A percentile compares a stretch with the other conserved stretches of the same genome.
phyloP scores from a whole-genome alignment of 2,797 vertebrate species.

The Malacoraja senta region DNA sequence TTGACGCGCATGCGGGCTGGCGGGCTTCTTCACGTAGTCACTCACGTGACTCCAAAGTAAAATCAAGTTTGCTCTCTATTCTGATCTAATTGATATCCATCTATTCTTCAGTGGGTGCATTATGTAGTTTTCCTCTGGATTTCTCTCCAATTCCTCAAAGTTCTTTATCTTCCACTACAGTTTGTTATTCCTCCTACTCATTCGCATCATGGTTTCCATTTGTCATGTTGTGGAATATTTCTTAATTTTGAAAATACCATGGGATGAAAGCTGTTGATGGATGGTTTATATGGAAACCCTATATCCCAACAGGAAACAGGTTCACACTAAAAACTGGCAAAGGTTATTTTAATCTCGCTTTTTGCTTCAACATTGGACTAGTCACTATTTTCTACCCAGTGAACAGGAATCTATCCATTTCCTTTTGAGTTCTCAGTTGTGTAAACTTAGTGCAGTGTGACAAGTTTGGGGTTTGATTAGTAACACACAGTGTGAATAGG shows the following conservation, averaged over 20 bases:
- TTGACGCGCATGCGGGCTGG: no score
- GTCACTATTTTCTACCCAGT: not conserved
- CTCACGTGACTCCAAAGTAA: no score
- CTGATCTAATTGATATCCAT: not conserved
- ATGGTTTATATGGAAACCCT: not conserved
- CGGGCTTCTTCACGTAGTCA: no score
- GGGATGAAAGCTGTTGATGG: not conserved
- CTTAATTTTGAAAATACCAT: not conserved
- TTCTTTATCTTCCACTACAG: not conserved
- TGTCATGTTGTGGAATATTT: not conserved
- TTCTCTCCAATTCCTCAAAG: not conserved
- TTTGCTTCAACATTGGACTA: not conserved
- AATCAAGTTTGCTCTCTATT: not conserved
- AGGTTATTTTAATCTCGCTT: not conserved
- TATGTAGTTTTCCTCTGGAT: not conserved
- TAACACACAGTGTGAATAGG: not conserved
- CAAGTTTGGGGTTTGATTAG: not conserved
- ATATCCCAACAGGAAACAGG: not conserved
- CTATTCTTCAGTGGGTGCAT: not conserved
- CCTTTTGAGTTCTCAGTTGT: constrained; percentile 7
- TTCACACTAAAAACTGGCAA: not conserved
- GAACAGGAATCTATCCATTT: constrained; percentile 21
- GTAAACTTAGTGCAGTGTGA: not conserved
- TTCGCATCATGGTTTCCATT: not conserved
- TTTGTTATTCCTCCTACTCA: not conserved